A percentile compares a stretch with the other conserved stretches of the same genome.
phyloP scores from a whole-genome alignment of 1,140 invertebrate genomes.

The Rhopalosiphum padi region DNA sequence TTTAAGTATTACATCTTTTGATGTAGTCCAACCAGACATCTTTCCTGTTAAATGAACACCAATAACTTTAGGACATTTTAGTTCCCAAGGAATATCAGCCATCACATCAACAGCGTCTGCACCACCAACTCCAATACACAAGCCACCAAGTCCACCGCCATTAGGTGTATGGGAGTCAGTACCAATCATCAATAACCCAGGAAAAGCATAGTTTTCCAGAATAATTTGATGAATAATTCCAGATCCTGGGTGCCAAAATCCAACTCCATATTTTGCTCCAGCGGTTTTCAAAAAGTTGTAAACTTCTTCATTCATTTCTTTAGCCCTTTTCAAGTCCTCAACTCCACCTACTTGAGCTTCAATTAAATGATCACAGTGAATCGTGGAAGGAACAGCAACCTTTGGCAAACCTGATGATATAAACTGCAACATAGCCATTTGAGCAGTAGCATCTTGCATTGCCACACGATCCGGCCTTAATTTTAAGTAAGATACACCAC shows the following conservation, averaged over 20 bases:
- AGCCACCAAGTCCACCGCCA: too few relatives aligned
- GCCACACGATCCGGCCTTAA: slow-evolving; percentile 96
- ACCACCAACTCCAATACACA: too few relatives aligned
- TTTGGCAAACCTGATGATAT: slow-evolving; percentile 72
- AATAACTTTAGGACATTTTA: too few relatives aligned
- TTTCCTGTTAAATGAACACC: too few relatives aligned
- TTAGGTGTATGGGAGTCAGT: too few relatives aligned
- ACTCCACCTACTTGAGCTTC: slow-evolving; percentile 90
- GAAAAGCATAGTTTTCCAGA: too few relatives aligned
- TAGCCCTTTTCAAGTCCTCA: slow-evolving; percentile 91
- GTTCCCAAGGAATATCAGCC: too few relatives aligned
- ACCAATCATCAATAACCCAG: too few relatives aligned
- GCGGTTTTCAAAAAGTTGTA: slow-evolving; percentile 95
- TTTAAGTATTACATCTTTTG: slow-evolving; percentile 93
- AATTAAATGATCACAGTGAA: slow-evolving; percentile 99
- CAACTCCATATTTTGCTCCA: slow-evolving; percentile 97
- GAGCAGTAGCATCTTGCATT: slow-evolving; percentile 99
- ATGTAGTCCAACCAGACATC: too few relatives aligned
- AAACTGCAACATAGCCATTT: slow-evolving; percentile 99
- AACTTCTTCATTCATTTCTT: slow-evolving; percentile 95
- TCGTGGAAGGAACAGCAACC: slow-evolving; percentile 63
- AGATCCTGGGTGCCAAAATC: slow-evolving; percentile 99
- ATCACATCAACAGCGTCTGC: too few relatives aligned
- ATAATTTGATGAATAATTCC: slow-evolving; percentile 97
- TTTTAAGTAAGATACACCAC: slow-evolving; percentile 88